Percentiles rank a stretch among this genome's conserved stretches.
Conservation (phyloP, 2,888 invertebrate species). For the Eurytoma californica region DNA sequence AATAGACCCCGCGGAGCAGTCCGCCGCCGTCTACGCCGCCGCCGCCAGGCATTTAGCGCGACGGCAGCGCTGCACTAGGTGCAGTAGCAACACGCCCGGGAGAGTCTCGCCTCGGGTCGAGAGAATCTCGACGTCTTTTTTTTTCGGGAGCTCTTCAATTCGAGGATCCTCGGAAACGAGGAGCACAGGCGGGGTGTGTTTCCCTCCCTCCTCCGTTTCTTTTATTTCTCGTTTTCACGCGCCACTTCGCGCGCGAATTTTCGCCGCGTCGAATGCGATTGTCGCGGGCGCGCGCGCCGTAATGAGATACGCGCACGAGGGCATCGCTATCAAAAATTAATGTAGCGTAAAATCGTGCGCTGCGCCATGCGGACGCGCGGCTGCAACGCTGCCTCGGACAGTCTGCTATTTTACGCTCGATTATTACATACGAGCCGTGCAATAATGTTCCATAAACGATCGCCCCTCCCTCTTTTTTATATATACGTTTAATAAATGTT, state of each 20-base stretch:
- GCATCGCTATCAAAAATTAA: constrained; percentile 21
- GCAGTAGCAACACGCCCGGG: no score
- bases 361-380: constrained; percentile 7
- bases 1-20: constrained; percentile 62
- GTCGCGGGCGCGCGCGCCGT: background rate
- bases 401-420: constrained; percentile 16
- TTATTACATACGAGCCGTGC: background rate
- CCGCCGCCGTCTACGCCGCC: background rate
- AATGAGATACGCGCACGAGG: background rate
- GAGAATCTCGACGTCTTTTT: no score
- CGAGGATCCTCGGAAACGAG: background rate
- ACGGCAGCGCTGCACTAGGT: background rate
- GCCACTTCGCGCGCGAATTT: background rate
- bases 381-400: background rate
- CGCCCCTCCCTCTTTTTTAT: background rate
- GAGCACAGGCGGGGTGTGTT: background rate
- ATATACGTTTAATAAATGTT: background rate
- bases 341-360: constrained; percentile 22
- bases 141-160: no score
- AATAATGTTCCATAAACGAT: background rate
- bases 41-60: background rate
- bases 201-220: background rate
- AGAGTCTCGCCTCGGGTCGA: no score
- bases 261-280: background rate
- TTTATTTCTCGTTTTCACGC: background rate